phyloP scores from a whole-genome alignment of 2,113 vertebrate genomes.

The Zosterops borbonicus region DNA sequence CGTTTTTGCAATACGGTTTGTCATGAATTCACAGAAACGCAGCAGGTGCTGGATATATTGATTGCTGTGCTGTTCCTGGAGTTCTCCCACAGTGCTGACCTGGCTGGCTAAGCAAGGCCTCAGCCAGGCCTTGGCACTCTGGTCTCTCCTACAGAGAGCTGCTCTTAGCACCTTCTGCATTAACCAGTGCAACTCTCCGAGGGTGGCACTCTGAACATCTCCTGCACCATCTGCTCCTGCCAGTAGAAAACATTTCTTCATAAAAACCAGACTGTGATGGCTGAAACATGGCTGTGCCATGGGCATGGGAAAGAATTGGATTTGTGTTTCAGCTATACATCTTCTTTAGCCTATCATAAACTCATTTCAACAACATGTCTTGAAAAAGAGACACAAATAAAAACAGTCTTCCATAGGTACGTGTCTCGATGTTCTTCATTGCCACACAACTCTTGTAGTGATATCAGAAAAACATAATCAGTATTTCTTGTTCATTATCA shows the following conservation, averaged over 20 bases:
- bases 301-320: neutral
- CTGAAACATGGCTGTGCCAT: neutral
- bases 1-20: neutral
- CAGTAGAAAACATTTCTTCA: neutral
- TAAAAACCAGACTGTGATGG: neutral
- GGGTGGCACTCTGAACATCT: neutral
- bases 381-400: neutral
- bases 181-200: neutral
- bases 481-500: neutral
- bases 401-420: neutral
- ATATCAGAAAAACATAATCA: neutral
- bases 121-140: neutral
- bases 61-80: neutral
- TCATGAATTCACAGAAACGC: neutral
- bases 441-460: neutral
- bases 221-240: neutral
- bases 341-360: neutral
- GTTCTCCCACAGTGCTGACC: neutral
- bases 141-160: neutral
- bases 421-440: neutral
- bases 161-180: neutral
- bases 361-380: neutral
- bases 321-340: neutral
- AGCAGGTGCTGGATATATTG: neutral
- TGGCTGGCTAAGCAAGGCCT: neutral